phyloP scores from a whole-genome alignment of 2,113 vertebrate genomes.

The Potamarius usumacintae region DNA sequence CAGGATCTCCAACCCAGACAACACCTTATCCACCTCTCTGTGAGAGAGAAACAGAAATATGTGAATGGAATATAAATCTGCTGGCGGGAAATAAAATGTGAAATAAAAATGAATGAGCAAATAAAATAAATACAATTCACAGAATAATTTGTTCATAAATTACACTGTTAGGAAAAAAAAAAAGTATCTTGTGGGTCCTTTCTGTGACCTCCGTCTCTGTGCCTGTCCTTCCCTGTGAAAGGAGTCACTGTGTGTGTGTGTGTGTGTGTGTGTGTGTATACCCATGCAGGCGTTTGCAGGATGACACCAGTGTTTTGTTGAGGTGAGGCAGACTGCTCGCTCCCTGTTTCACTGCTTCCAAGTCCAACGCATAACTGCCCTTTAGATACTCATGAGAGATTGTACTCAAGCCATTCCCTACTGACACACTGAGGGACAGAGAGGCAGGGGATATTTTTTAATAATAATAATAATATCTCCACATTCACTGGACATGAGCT shows the following conservation, averaged over 20 bases:
- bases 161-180: too few relatives aligned
- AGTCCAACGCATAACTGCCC: slow-evolving; percentile 89
- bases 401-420: slow-evolving; percentile 85
- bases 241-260: too few relatives aligned
- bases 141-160: not conserved
- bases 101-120: not conserved
- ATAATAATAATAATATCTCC: too few relatives aligned
- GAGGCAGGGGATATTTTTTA: not conserved
- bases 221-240: not conserved
- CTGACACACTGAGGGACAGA: slow-evolving; percentile 57
- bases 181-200: too few relatives aligned
- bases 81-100: not conserved
- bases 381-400: slow-evolving; percentile 94
- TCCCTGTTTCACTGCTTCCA: slow-evolving; percentile 88
- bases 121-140: not conserved
- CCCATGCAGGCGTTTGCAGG: slow-evolving; percentile 92
- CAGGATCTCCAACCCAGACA: slow-evolving; percentile 90
- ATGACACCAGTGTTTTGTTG: slow-evolving; percentile 86
- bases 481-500: too few relatives aligned
- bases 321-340: slow-evolving; percentile 87
- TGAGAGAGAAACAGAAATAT: not conserved
- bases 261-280: slow-evolving; percentile 50
- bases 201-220: too few relatives aligned
- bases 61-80: not conserved
- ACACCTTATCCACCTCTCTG: slow-evolving; percentile 93